These are phyloP conservation scores for Nephrotoma guestfalica DNA, from an alignment of 2,888 invertebrate species.

Conservation along the genomic window DNA sequence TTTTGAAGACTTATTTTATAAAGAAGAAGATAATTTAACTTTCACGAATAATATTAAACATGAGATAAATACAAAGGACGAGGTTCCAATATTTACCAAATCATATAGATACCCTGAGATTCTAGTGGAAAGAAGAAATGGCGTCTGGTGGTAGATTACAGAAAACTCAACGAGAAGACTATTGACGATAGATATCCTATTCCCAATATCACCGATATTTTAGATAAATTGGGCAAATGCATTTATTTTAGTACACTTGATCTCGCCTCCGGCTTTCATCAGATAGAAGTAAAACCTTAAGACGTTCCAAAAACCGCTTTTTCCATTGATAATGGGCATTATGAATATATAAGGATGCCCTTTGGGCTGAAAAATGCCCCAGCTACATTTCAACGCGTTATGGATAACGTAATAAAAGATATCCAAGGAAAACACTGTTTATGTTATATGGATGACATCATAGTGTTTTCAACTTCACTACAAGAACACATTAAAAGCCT, in stretches of 20 bases:
- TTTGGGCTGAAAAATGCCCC: background rate
- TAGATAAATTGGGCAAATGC: too few relatives aligned
- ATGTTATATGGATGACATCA: background rate
- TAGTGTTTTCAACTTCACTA: background rate
- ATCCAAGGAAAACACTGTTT: background rate
- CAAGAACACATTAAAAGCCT: background rate
- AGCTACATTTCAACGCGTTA: background rate
- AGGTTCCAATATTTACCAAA: slow-evolving; percentile 11
- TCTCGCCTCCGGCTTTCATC: too few relatives aligned
- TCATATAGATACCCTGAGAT: slow-evolving; percentile 17
- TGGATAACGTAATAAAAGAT: background rate
- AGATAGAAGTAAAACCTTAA: too few relatives aligned
- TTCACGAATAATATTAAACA: background rate
- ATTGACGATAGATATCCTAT: too few relatives aligned
- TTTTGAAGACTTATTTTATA: slow-evolving; percentile 4
- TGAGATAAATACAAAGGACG: background rate
- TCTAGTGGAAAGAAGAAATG: slow-evolving; percentile 12
- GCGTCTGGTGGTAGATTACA: slow-evolving; percentile 14
- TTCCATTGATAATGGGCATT: background rate
- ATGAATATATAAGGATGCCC: background rate
- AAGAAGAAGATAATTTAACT: background rate
- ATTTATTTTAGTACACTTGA: too few relatives aligned
- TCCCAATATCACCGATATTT: slow-evolving; percentile 7
- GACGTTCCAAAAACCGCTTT: background rate
- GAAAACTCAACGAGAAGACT: slow-evolving; percentile 10